Percentiles rank a stretch among this genome's conserved stretches.
These are phyloP conservation scores for Salpingus planirostris DNA, from an alignment of 2,888 invertebrate species.

Conservation along the genomic window DNA sequence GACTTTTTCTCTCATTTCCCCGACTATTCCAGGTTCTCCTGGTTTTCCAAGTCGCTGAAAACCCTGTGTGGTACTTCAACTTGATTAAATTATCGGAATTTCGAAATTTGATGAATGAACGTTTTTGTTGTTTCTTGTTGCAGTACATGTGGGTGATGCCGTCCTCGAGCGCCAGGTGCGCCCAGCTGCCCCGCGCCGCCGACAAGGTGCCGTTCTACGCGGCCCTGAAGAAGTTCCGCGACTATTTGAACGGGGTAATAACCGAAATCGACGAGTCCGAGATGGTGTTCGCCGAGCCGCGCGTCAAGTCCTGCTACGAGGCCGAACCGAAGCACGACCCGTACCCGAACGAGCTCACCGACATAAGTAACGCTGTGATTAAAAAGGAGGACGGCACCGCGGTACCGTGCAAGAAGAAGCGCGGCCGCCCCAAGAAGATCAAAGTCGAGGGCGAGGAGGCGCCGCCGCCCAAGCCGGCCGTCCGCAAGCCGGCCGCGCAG, in stretches of 20 bases:
- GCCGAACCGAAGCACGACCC: conserved; percentile 45
- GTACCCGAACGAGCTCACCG: conserved; percentile 39
- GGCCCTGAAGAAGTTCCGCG: conserved; percentile 90
- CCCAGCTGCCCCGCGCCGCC: conserved; percentile 92
- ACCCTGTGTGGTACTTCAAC: no score
- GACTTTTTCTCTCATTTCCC: no score
- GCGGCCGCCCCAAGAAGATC: conserved; percentile 83
- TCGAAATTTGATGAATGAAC: no score
- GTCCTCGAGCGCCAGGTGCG: conserved; percentile 93
- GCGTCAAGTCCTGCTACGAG: conserved; percentile 55
- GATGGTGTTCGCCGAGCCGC: conserved; percentile 72
- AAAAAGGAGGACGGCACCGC: conserved; percentile 55
- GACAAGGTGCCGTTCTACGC: conserved; percentile 98
- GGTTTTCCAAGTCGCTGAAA: no score
- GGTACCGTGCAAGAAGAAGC: conserved; percentile 73
- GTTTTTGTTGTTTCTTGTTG: conserved; percentile 31
- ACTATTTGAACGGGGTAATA: conserved; percentile 82
- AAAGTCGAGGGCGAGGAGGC: conserved; percentile 61
- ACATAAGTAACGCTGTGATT: conserved; percentile 44
- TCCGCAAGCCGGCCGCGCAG: conserved; percentile 41
- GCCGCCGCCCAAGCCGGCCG: conserved; percentile 44
- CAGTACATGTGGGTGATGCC: conserved; percentile 99
- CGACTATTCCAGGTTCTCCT: no score
- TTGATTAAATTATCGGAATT: no score
- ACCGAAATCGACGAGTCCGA: conserved; percentile 79